These are phyloP conservation scores for Argyra leucocephala DNA, from an alignment of 2,888 invertebrate species.

Conservation along the genomic window DNA sequence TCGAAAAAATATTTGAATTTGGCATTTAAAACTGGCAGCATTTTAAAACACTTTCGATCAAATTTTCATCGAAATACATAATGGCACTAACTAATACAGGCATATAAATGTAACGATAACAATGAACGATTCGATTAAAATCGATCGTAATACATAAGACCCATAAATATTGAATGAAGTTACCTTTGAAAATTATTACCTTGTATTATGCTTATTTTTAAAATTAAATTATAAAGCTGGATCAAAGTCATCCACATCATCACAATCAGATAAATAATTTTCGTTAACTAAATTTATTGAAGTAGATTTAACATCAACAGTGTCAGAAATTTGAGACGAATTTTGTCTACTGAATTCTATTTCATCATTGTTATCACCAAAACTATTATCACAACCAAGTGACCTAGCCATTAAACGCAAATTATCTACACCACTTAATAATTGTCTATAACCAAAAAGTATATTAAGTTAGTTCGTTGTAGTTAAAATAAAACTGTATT, in stretches of 20 bases:
- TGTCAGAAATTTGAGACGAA: background rate
- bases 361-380: slow-evolving; percentile 37
- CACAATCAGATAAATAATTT: slow-evolving; percentile 20
- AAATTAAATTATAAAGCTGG: slow-evolving; percentile 18
- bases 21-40: no score
- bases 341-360: slow-evolving; percentile 16
- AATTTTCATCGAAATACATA: no score
- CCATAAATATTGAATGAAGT: no score
- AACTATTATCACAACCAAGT: slow-evolving; percentile 45
- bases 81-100: no score
- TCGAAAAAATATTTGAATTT: no score
- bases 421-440: slow-evolving; percentile 58
- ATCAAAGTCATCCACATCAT: slow-evolving; percentile 17
- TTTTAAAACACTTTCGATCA: no score
- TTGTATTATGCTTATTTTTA: background rate
- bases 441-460: slow-evolving; percentile 52
- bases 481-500: slow-evolving; percentile 11
- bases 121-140: no score
- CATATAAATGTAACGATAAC: no score
- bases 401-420: slow-evolving; percentile 55
- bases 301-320: background rate
- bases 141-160: no score
- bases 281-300: slow-evolving; percentile 7
- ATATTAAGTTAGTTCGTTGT: background rate
- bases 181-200: no score